Conservation (phyloP, 2,113 vertebrate species). For the Oriolus oriolus region DNA sequence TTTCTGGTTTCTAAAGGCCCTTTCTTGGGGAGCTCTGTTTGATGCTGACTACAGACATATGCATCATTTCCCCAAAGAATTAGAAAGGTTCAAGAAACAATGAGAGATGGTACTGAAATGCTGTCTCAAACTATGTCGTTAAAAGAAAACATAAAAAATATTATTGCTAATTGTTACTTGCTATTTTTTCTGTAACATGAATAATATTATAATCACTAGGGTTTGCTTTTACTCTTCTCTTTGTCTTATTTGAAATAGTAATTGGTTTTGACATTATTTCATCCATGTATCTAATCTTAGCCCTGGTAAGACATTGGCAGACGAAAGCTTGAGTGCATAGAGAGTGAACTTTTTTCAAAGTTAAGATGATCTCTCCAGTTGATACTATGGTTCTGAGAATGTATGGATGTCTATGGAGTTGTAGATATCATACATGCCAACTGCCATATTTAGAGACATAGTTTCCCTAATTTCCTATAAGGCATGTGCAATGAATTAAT, state of each 20-base stretch:
- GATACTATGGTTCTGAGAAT: neutral
- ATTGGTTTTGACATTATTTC: neutral
- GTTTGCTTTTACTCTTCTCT: neutral
- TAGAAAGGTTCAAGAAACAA: neutral
- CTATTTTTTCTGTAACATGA: neutral
- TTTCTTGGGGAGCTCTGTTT: neutral
- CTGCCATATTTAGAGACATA: neutral
- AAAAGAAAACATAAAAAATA: neutral
- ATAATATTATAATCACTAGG: neutral
- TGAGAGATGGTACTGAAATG: neutral
- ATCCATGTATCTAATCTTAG: neutral
- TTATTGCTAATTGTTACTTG: neutral
- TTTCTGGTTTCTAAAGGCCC: neutral
- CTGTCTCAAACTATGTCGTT: neutral
- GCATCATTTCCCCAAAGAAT: neutral
- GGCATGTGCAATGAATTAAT: neutral
- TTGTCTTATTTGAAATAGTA: neutral
- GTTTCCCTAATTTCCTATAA: neutral
- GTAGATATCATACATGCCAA: neutral
- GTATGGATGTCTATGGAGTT: neutral
- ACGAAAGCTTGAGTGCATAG: neutral
- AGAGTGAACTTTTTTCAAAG: neutral
- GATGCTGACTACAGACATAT: neutral
- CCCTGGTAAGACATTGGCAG: neutral
- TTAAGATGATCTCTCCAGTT: neutral